These are phyloP conservation scores for Phodopus roborovskii DNA, from an alignment of 2,113 vertebrate genomes.

Conservation along the genomic window DNA sequence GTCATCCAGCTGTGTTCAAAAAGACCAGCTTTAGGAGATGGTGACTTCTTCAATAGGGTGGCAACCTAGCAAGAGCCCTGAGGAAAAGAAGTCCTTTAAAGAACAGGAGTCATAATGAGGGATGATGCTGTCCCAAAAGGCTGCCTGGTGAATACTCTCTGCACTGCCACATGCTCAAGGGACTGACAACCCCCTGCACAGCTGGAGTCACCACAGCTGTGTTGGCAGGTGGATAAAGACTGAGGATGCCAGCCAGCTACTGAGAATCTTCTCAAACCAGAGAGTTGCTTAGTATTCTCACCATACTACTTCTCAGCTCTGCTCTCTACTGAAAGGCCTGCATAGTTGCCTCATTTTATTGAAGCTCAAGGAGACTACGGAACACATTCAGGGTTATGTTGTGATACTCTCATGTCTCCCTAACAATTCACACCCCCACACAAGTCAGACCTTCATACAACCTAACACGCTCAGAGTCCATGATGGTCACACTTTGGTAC, in stretches of 20 bases:
- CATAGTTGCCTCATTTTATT: background rate
- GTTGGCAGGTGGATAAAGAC: background rate
- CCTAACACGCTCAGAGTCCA: background rate
- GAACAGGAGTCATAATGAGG: background rate
- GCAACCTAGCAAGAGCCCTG: background rate
- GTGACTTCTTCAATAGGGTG: no score
- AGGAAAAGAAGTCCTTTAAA: no score
- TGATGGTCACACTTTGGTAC: background rate
- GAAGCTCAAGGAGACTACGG: background rate
- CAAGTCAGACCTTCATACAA: background rate
- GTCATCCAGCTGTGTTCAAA: no score
- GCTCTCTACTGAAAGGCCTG: background rate
- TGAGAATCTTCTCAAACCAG: accelerated
- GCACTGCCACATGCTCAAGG: background rate
- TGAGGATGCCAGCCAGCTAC: background rate
- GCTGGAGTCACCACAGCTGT: no score
- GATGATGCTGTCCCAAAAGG: background rate
- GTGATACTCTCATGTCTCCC: no score
- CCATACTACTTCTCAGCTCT: background rate
- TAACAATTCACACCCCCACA: background rate
- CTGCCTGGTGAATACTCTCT: background rate
- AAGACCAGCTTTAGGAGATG: accelerated
- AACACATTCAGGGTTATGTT: background rate
- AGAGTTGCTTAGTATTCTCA: accelerated
- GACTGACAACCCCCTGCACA: accelerated